These are phyloP conservation scores for Aphodius sticticus DNA, from an alignment of 2,888 invertebrate species.

Conservation along the genomic window DNA sequence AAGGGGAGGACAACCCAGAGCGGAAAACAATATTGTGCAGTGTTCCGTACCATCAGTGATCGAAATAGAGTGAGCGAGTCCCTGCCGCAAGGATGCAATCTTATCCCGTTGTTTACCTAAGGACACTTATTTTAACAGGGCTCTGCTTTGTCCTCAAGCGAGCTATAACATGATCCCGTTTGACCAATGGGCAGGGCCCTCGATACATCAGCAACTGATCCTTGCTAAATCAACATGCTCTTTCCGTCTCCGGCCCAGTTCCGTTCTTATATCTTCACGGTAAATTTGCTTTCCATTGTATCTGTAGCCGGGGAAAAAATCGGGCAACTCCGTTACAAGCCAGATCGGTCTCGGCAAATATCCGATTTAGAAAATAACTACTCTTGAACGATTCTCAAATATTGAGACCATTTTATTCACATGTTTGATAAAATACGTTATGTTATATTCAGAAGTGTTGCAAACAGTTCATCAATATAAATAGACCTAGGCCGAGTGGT, in stretches of 20 bases:
- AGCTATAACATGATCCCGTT: background rate
- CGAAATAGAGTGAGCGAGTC: background rate
- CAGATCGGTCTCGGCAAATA: background rate
- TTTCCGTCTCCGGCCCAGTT: background rate
- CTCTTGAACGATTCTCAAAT: background rate
- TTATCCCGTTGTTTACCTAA: background rate
- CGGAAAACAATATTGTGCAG: background rate
- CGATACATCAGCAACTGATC: background rate
- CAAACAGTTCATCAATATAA: too few species aligned
- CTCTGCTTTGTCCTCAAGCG: background rate
- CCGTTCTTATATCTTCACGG: background rate
- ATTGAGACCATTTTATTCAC: too few species aligned
- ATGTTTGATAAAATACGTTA: too few species aligned
- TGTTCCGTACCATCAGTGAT: background rate
- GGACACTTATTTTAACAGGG: slow-evolving; percentile 4
- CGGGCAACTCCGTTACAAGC: background rate
- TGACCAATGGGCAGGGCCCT: background rate
- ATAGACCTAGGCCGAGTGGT: too few species aligned
- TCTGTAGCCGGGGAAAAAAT: background rate
- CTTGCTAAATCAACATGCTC: background rate
- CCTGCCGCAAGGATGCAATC: background rate
- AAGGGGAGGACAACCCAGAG: background rate
- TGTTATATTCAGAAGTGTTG: too few species aligned
- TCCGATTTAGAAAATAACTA: background rate
- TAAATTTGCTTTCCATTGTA: background rate